Evolutionary conservation across 2,888 invertebrate species (phyloP), one percentile per base, ranked within the genome.

Genomic region (Lepidocyrtinus sp.): DNA sequence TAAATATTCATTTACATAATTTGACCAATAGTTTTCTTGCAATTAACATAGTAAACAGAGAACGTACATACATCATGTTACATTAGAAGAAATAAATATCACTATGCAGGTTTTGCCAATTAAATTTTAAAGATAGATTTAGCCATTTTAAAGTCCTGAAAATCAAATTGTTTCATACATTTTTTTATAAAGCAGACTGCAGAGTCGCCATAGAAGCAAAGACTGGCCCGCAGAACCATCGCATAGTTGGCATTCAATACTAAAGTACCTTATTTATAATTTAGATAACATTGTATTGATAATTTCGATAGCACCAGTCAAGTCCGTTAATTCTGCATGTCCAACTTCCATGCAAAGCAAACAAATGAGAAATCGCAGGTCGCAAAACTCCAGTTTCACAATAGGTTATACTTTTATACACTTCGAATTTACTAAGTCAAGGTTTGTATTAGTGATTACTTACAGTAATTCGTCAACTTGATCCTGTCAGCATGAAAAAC

Each of bases 161-260:
- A n/a, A n/a, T n/a, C n/a, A n/a, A n/a, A n/a, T n/a, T n/a, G n/a
- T n/a, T n/a, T n/a, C n/a, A n/a, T n/a, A n/a, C n/a, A n/a, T n/a
- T n/a, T n/a, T n/a, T n/a, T n/a, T n/a, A n/a, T n/a, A n/a, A n/a
- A n/a, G n/a, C n/a, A n/a, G n/a, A n/a, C n/a, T n/a, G n/a, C n/a
- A n/a, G n/a, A n/a, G n/a, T n/a, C n/a, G n/a, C n/a, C n/a, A n/a
- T n/a, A n/a, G n/a, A n/a, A n/a, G n/a, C n/a, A n/a, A n/a, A n/a
- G n/a, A 50, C 50, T 50, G 50, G 50, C 50, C 50, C 50, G 17
- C 50, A 50, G 50, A 50, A 50, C 50, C 50, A 7, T 50, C 50
- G 50, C 50, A n/a, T n/a, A n/a, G 36, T 36, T 36, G 12, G 5
- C 36, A 36, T 36, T 36, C 12, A 36, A 36, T 7, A 36, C 5